A percentile compares a stretch with the other conserved stretches of the same genome.
Evolutionary conservation across 2,113 vertebrate species (phyloP).

Genomic region (Egretta garzetta): DNA sequence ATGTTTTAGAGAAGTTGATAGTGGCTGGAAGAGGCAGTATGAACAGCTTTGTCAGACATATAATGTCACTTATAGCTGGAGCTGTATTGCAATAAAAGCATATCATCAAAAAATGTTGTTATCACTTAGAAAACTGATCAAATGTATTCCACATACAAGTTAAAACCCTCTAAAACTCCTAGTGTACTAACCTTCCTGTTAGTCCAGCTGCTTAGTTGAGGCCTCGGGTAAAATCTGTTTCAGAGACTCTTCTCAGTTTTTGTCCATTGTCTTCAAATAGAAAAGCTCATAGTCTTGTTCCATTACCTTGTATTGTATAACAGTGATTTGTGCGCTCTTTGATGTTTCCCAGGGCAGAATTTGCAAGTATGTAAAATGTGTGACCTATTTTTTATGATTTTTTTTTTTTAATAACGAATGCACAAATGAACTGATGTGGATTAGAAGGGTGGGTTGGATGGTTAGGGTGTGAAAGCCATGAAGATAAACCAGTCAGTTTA

Average conservation of each 20-base stretch:
- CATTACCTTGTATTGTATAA: constrained; percentile 5
- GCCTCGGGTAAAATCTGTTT: not conserved
- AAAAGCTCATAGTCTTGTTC: not conserved
- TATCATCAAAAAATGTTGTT: not conserved
- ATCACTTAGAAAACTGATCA: not conserved
- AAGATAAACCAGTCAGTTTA: constrained; percentile 60
- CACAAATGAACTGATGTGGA: constrained; percentile 1
- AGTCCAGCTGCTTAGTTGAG: not conserved
- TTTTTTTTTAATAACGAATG: not conserved
- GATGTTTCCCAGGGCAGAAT: constrained; percentile 1
- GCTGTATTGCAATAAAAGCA: not conserved
- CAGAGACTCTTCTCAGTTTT: not conserved
- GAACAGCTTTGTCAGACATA: not conserved
- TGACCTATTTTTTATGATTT: constrained; percentile 42
- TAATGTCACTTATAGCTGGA: not conserved
- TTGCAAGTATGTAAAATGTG: constrained; percentile 53
- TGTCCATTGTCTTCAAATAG: not conserved
- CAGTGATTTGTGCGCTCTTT: not conserved
- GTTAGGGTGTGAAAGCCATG: constrained; percentile 37
- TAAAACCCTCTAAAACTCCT: not conserved
- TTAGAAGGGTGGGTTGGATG: constrained; percentile 50
- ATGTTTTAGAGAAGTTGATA: not conserved
- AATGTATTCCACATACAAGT: not conserved
- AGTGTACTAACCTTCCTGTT: not conserved
- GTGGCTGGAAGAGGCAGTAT: not conserved